Evolutionary conservation across 2,888 invertebrate genomes (phyloP).

Genomic region (Salpingus planirostris): DNA sequence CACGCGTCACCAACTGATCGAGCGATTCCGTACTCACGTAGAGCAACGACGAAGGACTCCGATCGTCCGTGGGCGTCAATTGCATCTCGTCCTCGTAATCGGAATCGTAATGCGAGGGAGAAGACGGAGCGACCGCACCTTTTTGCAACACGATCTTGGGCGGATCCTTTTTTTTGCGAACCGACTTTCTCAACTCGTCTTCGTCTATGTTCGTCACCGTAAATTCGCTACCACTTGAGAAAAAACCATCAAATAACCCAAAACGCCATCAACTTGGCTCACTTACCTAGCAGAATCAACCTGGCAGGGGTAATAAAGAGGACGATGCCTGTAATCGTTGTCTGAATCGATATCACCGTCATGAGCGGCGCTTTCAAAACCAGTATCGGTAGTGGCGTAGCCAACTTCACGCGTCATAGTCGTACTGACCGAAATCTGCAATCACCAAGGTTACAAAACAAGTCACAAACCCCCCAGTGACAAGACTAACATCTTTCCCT

Average conservation of each 20-base stretch:
- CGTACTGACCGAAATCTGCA: too few species aligned
- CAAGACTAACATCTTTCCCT: too few species aligned
- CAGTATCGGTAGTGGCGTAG: slow-evolving; percentile 41
- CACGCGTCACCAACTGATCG: slow-evolving; percentile 48
- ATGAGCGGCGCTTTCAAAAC: slow-evolving; percentile 62
- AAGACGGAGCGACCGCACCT: slow-evolving; percentile 35
- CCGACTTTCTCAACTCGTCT: slow-evolving; percentile 69
- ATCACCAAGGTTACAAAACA: too few species aligned
- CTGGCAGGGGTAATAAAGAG: slow-evolving; percentile 35
- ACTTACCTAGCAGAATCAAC: slow-evolving; percentile 30
- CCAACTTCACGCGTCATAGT: slow-evolving; percentile 5
- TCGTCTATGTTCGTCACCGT: slow-evolving; percentile 84
- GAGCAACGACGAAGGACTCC: slow-evolving; percentile 60
- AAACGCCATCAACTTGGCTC: neutral
- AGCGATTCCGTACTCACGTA: slow-evolving; percentile 67
- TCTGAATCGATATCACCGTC: slow-evolving; percentile 83
- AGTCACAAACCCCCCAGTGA: too few species aligned
- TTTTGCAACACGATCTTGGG: slow-evolving; percentile 34
- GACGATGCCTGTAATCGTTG: slow-evolving; percentile 51
- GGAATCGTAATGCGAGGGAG: slow-evolving; percentile 58
- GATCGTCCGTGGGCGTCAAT: slow-evolving; percentile 75
- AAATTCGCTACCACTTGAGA: slow-evolving; percentile 56
- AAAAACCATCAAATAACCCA: too few species aligned
- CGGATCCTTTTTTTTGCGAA: slow-evolving; percentile 54
- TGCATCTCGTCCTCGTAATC: slow-evolving; percentile 68